phyloP scores from a whole-genome alignment of 2,888 invertebrate genomes.

The Iphiclides podalirius region DNA sequence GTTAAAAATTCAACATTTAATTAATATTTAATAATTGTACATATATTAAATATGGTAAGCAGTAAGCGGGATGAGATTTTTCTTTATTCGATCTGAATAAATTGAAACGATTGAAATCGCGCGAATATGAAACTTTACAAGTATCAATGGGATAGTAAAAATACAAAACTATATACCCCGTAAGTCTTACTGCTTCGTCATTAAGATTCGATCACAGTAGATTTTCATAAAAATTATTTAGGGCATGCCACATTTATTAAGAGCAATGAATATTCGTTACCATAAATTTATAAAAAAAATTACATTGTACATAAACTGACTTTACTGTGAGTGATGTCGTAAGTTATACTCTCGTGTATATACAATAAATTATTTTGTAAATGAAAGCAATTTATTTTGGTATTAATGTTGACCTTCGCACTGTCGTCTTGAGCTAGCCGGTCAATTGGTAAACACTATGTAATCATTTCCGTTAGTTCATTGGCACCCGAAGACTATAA shows the following conservation, averaged over 20 bases:
- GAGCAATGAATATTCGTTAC: conserved; percentile 20
- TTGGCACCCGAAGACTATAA: not conserved
- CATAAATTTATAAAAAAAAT: conserved; percentile 17
- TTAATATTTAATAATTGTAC: conserved; percentile 6
- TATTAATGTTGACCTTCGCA: conserved; percentile 20
- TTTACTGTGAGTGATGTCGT: conserved; percentile 15
- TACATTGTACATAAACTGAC: conserved; percentile 19
- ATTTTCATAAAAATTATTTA: conserved; percentile 1
- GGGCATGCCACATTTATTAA: conserved; percentile 5
- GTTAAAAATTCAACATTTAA: conserved; percentile 3
- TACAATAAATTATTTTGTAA: conserved; percentile 19
- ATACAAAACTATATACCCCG: not conserved
- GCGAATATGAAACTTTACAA: not conserved
- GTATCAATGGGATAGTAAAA: not conserved
- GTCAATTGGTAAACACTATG: not conserved
- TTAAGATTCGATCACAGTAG: conserved; percentile 5
- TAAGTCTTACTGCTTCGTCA: conserved; percentile 9
- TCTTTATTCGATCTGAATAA: no score
- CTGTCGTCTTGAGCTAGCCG: conserved; percentile 11
- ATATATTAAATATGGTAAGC: conserved; percentile 4
- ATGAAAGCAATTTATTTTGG: conserved; percentile 22
- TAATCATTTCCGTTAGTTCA: not conserved
- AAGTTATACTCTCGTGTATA: conserved; percentile 17
- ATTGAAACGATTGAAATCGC: no score
- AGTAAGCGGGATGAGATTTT: conserved; percentile 1